phyloP scores from a whole-genome alignment of 2,113 vertebrate species.

The Crotalus horridus region DNA sequence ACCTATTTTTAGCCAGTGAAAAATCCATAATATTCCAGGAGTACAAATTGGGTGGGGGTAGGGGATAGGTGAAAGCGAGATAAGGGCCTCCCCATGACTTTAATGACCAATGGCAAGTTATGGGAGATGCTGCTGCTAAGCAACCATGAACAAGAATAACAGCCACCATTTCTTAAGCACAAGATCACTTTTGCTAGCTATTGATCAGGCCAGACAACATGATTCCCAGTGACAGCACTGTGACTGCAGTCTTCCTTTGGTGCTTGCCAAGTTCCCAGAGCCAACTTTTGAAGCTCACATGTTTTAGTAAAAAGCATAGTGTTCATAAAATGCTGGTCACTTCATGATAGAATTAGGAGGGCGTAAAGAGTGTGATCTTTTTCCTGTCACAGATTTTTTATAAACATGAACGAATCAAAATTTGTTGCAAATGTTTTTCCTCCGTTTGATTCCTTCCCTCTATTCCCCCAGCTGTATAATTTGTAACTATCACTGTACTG shows the following conservation, averaged over 20 bases:
- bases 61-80: background rate
- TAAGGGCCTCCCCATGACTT: background rate
- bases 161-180: background rate
- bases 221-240: background rate
- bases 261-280: background rate
- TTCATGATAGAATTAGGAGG: background rate
- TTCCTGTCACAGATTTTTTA: background rate
- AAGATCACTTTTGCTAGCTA: background rate
- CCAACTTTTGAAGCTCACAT: background rate
- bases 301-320: background rate
- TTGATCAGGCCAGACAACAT: background rate
- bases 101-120: background rate
- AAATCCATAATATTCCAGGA: background rate
- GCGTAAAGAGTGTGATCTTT: background rate
- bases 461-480: background rate
- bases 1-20: constrained; percentile 1
- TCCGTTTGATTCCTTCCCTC: background rate
- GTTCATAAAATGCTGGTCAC: background rate
- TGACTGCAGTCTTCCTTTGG: background rate
- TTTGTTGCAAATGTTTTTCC: background rate
- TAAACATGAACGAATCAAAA: background rate
- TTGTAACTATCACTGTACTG: background rate
- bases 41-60: background rate
- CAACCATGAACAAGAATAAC: background rate
- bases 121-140: background rate